Evolutionary conservation across 2,797 vertebrate genomes (phyloP).

Genomic region (Protonibea diacanthus): DNA sequence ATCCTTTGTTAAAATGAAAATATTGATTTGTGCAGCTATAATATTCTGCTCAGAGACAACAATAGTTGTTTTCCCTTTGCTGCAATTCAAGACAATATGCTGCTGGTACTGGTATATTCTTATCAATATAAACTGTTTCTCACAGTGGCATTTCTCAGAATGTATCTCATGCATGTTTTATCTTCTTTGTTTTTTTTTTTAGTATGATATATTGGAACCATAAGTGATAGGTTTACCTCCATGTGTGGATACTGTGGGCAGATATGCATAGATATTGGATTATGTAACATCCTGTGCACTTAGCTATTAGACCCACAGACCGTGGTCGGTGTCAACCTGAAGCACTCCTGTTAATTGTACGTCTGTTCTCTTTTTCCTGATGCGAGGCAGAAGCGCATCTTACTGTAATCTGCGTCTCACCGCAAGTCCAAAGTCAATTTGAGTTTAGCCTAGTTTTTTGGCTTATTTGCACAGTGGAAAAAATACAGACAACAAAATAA

Average conservation of each 20-base stretch:
- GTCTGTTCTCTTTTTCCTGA: constrained; percentile 3
- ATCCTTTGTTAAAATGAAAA: too few relatives aligned
- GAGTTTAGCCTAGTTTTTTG: constrained; percentile 9
- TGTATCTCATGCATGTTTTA: not conserved
- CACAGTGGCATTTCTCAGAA: not conserved
- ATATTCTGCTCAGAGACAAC: not conserved
- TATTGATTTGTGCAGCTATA: not conserved
- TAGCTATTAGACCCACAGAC: constrained; percentile 8
- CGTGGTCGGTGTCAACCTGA: constrained; percentile 5
- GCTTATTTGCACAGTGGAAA: constrained; percentile 16
- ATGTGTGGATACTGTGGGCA: not conserved
- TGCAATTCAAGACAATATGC: not conserved
- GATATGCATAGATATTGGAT: not conserved
- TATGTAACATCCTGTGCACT: not conserved
- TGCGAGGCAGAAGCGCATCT: not conserved
- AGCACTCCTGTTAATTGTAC: not conserved
- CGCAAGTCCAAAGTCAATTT: constrained; percentile 7
- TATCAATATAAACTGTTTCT: not conserved
- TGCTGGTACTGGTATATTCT: not conserved
- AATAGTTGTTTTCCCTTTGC: not conserved
- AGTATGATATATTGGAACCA: not conserved
- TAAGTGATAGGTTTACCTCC: not conserved
- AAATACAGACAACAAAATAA: constrained; percentile 1
- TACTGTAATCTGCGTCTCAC: constrained; percentile 11
- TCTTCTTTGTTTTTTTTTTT: not conserved